These are phyloP conservation scores for Scleropages formosus DNA, from an alignment of 2,797 vertebrate genomes.

Conservation along the genomic window DNA sequence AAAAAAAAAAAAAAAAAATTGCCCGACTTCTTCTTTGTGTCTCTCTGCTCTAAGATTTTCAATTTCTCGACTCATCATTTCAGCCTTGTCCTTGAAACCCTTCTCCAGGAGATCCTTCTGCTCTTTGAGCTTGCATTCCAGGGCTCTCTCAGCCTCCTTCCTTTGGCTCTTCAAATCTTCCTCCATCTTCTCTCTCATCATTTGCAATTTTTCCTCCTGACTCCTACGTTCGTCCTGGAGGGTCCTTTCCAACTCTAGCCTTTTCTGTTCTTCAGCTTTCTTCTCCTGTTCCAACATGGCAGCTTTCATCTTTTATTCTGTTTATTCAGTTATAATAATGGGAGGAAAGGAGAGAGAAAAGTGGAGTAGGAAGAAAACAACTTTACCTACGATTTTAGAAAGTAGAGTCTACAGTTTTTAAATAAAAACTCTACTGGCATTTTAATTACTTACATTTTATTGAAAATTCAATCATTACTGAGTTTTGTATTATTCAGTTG, in stretches of 20 bases:
- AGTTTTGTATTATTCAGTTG: too few relatives aligned
- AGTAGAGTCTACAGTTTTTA: not conserved
- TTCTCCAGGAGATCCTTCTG: conserved; percentile 41
- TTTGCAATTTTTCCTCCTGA: conserved; percentile 33
- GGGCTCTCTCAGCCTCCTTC: conserved; percentile 37
- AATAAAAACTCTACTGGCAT: too few relatives aligned
- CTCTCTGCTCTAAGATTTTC: conserved; percentile 33
- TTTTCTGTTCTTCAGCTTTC: conserved; percentile 41
- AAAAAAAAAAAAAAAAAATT: too few relatives aligned
- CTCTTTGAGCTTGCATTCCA: conserved; percentile 47
- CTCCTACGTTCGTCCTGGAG: conserved; percentile 28
- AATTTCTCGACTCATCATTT: conserved; percentile 40
- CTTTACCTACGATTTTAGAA: not conserved
- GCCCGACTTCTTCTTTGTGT: conserved; percentile 2
- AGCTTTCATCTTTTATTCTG: conserved; percentile 39
- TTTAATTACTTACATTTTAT: too few relatives aligned
- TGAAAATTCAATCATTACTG: too few relatives aligned
- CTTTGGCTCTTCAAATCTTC: conserved; percentile 31
- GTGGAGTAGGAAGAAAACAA: not conserved
- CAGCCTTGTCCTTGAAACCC: conserved; percentile 38
- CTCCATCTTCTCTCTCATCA: conserved; percentile 38
- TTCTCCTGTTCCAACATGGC: conserved; percentile 36
- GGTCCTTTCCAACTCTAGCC: conserved; percentile 31
- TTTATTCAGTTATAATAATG: not conserved
- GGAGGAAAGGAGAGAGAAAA: not conserved